These are phyloP conservation scores for Leucoraja erinaceus DNA, from an alignment of 2,113 vertebrate species.

Conservation along the genomic window DNA sequence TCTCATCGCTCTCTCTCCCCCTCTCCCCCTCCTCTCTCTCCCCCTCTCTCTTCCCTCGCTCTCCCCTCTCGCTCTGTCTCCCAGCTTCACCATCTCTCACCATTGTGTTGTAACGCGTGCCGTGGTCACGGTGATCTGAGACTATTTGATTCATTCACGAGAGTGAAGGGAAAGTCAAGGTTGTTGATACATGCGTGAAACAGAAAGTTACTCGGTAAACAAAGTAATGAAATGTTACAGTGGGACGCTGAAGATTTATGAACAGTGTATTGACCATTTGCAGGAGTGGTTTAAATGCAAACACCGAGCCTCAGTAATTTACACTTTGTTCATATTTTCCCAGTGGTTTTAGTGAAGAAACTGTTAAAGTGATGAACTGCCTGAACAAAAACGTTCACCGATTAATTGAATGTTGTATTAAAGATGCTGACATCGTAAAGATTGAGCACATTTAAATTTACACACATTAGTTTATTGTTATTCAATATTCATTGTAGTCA, in stretches of 20 bases:
- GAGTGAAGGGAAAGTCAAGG: not conserved
- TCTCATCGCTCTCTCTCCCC: too few species aligned
- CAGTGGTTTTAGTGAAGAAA: not conserved
- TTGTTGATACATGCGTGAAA: not conserved
- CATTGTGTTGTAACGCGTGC: not conserved
- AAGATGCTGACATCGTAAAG: slow-evolving; percentile 47
- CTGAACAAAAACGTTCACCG: slow-evolving; percentile 42
- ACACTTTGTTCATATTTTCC: not conserved
- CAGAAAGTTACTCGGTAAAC: not conserved
- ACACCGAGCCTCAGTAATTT: not conserved
- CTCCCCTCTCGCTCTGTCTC: not conserved
- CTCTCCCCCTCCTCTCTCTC: too few species aligned
- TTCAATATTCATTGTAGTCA: not conserved
- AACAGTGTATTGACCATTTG: not conserved
- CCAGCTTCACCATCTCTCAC: too few species aligned
- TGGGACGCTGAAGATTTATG: not conserved
- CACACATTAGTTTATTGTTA: not conserved
- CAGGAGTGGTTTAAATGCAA: not conserved
- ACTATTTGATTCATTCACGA: not conserved
- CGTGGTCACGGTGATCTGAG: not conserved
- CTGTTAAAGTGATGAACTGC: slow-evolving; percentile 40
- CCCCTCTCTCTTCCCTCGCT: too few species aligned
- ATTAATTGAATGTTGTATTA: slow-evolving; percentile 46
- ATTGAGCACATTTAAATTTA: slow-evolving; percentile 40
- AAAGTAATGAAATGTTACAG: slow-evolving; percentile 3